Evolutionary conservation across 2,888 invertebrate species (phyloP).

Genomic region (Torymus auratus): DNA sequence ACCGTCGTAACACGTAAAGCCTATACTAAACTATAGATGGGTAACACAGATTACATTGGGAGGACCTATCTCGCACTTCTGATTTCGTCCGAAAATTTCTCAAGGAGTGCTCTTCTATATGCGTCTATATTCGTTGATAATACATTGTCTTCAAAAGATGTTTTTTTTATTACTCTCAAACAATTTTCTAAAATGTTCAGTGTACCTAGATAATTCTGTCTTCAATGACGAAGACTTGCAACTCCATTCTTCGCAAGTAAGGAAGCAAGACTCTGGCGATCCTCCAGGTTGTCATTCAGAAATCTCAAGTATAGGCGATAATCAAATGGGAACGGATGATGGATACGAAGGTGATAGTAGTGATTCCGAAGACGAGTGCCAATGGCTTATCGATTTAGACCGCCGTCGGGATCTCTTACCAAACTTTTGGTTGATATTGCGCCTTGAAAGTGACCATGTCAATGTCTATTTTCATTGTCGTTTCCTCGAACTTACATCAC

Average conservation of each 20-base stretch:
- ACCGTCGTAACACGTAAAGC: no score
- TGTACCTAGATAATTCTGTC: neutral
- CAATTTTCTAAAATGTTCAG: slow-evolving; percentile 5
- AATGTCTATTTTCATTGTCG: slow-evolving; percentile 84
- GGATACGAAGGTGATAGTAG: slow-evolving; percentile 83
- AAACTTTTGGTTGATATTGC: slow-evolving; percentile 85
- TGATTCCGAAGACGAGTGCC: slow-evolving; percentile 80
- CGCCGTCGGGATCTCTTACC: slow-evolving; percentile 79
- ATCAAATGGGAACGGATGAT: slow-evolving; percentile 69
- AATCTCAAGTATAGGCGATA: slow-evolving; percentile 69
- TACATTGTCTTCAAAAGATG: no score
- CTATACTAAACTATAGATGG: no score
- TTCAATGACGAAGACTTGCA: slow-evolving; percentile 25
- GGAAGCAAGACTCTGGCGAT: slow-evolving; percentile 68
- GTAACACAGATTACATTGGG: no score
- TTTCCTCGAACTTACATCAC: slow-evolving; percentile 78
- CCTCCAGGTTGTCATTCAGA: slow-evolving; percentile 70
- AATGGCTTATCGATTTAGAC: slow-evolving; percentile 79
- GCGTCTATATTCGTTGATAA: no score
- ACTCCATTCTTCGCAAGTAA: slow-evolving; percentile 12
- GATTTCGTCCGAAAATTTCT: no score
- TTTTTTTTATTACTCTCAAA: no score
- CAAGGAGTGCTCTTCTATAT: no score
- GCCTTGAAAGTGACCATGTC: slow-evolving; percentile 79
- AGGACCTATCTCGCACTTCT: no score